Evolutionary conservation across 2,113 vertebrate genomes (phyloP), one percentile per base, ranked within the genome.

Genomic region (Crotalus horridus): DNA sequence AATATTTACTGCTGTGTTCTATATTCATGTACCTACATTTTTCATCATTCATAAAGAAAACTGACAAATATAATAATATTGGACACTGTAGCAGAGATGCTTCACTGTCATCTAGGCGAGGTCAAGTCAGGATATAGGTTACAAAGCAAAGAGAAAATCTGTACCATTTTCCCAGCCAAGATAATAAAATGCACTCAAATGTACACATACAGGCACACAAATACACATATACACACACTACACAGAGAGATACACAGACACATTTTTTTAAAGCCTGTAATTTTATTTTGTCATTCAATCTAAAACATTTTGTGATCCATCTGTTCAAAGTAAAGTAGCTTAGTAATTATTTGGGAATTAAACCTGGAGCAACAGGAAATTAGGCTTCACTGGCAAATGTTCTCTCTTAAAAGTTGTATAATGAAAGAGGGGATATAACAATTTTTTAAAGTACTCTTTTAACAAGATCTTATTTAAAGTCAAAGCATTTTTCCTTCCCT

Each of bases 271-370:
- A 2, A 26, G 39, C 88, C 7, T 93, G 46, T 56, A 1, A 56
- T 95, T 95, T 88, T 88, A 33, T 85, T 94, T 93, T 23, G 81
- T 85, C 88, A 92, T 11, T 92, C 86, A 95, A 74, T n/a, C 92
- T 90, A 1, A 11, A 43, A 46, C 93, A 93, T 94, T 95, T 94
- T 96, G 6, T 29, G 88, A 88, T 59, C 90, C 86, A 89, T 91
- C 86, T 74, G 23, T 93, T 93, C 93, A 89, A 91, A 91, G 86
- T 85, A 89, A 85, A 55, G 53, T 88, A 46, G 8, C 87, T 53
- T 8, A n/a, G 85, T 43, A 93, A 93, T 26, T 54, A 17, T 39
- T 56, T 89, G 91, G 21, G 54, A 95, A 59, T 87, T 7, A 81
- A 90, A 89, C n/a, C 39, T 56, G 2, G 88, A 91, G 92, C 33